Evolutionary conservation across 2,888 invertebrate species (phyloP).

Genomic region (Eupithecia inturbata): DNA sequence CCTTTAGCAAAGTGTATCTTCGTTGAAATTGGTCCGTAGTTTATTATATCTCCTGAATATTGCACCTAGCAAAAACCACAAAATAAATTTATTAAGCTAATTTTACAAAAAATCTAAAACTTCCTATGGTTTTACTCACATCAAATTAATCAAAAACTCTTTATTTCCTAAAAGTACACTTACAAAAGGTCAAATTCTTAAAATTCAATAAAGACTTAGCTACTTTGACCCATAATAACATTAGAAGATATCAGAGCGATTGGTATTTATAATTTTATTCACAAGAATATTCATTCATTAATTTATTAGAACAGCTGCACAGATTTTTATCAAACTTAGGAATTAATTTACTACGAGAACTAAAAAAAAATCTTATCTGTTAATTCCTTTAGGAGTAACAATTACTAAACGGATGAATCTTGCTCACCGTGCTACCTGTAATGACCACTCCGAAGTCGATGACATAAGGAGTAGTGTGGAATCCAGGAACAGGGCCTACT

Average conservation of each 20-base stretch:
- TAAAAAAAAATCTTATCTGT: background rate
- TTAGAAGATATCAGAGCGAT: too few relatives aligned
- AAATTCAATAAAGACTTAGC: too few relatives aligned
- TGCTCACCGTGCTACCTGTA: slow-evolving; percentile 70
- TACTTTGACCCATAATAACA: too few relatives aligned
- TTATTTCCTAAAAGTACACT: too few relatives aligned
- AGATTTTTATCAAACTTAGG: background rate
- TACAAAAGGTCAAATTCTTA: too few relatives aligned
- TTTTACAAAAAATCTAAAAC: background rate
- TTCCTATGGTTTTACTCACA: too few relatives aligned
- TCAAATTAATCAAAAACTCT: too few relatives aligned
- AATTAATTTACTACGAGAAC: background rate
- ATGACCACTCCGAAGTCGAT: slow-evolving; percentile 85
- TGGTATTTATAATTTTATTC: too few relatives aligned
- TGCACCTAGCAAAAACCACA: slow-evolving; percentile 58
- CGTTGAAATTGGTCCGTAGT: slow-evolving; percentile 82
- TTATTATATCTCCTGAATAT: slow-evolving; percentile 75
- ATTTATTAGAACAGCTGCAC: background rate
- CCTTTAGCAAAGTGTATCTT: slow-evolving; percentile 74
- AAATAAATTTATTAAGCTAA: background rate
- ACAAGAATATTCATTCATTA: background rate
- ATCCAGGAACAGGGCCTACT: slow-evolving; percentile 76
- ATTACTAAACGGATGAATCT: background rate
- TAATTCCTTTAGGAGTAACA: too few relatives aligned
- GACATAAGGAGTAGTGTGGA: slow-evolving; percentile 77